phyloP scores from a whole-genome alignment of 2,888 invertebrate species.

The Tetanocera ferruginea region DNA sequence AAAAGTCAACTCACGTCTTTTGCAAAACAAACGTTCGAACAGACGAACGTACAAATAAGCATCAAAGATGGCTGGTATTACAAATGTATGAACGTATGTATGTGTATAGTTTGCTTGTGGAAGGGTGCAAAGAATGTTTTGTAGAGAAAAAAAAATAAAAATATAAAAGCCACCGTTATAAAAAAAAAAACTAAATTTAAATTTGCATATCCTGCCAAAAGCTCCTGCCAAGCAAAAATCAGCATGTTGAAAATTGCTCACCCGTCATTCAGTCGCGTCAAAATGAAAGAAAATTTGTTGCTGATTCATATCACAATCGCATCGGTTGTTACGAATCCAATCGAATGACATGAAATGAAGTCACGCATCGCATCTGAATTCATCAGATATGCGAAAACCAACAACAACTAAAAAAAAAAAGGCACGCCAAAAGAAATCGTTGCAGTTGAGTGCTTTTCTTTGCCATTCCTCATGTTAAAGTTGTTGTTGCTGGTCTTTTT shows the following conservation, averaged over 20 bases:
- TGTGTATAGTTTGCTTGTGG: not conserved
- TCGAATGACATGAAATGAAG: conserved; percentile 2
- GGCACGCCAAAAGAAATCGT: conserved; percentile 12
- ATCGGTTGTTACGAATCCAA: conserved; percentile 5
- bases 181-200: conserved; percentile 18
- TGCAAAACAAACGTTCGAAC: not conserved
- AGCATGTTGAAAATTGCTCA: conserved; percentile 31
- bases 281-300: conserved; percentile 44
- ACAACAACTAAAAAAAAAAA: not conserved
- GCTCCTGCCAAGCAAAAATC: conserved; percentile 22
- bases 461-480: not conserved
- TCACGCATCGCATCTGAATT: not conserved
- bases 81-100: not conserved
- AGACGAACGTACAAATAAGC: not conserved
- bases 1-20: conserved; percentile 17
- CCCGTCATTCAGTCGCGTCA: conserved; percentile 14
- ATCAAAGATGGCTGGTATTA: conserved; percentile 16
- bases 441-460: conserved; percentile 19
- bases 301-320: conserved; percentile 45
- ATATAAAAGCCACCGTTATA: not conserved
- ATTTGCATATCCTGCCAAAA: conserved; percentile 24
- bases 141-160: not conserved
- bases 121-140: not conserved
- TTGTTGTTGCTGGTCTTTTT: no score
- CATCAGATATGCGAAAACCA: conserved; percentile 15